A percentile compares a stretch with the other conserved stretches of the same genome.
Conservation (phyloP, 2,888 invertebrate species). For the Meta bourneti region DNA sequence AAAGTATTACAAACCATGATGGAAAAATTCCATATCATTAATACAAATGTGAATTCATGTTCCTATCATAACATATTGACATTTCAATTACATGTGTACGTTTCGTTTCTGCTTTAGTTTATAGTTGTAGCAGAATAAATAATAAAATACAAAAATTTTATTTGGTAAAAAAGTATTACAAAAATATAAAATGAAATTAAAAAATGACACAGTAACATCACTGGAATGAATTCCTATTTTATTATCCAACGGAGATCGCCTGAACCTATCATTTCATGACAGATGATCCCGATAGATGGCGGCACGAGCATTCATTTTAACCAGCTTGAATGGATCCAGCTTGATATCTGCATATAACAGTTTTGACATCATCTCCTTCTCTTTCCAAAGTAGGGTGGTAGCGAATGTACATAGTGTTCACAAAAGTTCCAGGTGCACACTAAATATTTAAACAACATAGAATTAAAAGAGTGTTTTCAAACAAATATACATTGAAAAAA, state of each 20-base stretch:
- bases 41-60: too few species aligned
- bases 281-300: constrained; percentile 28
- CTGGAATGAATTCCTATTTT: too few species aligned
- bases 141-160: too few species aligned
- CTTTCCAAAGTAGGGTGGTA: constrained; percentile 95
- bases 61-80: too few species aligned
- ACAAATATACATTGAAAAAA: not conserved
- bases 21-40: too few species aligned
- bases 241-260: not conserved
- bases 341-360: constrained; percentile 90
- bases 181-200: too few species aligned
- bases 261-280: not conserved
- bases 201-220: too few species aligned
- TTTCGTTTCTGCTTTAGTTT: too few species aligned
- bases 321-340: constrained; percentile 76
- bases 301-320: constrained; percentile 33
- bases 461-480: not conserved
- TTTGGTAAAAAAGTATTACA: too few species aligned
- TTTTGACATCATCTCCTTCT: constrained; percentile 96
- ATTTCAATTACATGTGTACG: too few species aligned
- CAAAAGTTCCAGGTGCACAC: constrained; percentile 95
- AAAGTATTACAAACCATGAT: too few species aligned
- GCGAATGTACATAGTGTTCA: constrained; percentile 95
- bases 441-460: constrained; percentile 80
- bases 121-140: too few species aligned